These are phyloP conservation scores for Diplogasteroides magnus DNA, from an alignment of 1,140 invertebrate species.

Conservation along the genomic window DNA sequence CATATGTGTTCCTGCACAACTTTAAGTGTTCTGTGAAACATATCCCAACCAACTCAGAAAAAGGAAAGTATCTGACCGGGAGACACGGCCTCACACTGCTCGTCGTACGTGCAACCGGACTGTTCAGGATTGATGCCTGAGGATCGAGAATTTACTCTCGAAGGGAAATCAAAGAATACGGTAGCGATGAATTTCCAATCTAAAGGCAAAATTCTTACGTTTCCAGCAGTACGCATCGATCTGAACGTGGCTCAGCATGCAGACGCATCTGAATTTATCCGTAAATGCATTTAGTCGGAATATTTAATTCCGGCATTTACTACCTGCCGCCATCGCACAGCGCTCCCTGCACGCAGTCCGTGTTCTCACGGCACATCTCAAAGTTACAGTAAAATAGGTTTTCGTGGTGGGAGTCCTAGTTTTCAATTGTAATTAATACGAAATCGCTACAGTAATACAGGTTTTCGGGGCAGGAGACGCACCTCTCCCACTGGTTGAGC, in stretches of 20 bases:
- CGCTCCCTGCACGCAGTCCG: neutral
- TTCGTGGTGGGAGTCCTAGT: too few relatives aligned
- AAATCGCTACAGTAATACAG: too few relatives aligned
- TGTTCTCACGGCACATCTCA: neutral
- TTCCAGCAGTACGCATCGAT: neutral
- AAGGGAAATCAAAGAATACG: too few relatives aligned
- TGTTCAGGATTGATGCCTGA: neutral
- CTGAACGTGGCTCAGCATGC: neutral
- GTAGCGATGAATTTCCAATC: neutral
- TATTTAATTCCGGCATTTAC: neutral
- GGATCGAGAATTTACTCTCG: too few relatives aligned
- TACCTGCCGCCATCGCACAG: neutral
- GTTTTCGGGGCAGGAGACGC: too few relatives aligned
- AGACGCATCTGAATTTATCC: neutral
- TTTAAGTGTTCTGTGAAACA: too few relatives aligned
- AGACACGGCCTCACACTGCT: neutral
- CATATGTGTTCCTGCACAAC: too few relatives aligned
- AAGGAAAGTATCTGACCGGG: neutral
- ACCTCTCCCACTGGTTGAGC: too few relatives aligned
- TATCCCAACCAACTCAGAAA: too few relatives aligned
- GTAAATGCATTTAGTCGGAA: neutral
- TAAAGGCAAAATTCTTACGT: neutral
- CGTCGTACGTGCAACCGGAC: neutral
- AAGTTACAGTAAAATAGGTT: too few relatives aligned
- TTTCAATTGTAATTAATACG: too few relatives aligned